Base-by-base conservation (phyloP, 2,113 vertebrate species). In the Prunella himalayana region DNA sequence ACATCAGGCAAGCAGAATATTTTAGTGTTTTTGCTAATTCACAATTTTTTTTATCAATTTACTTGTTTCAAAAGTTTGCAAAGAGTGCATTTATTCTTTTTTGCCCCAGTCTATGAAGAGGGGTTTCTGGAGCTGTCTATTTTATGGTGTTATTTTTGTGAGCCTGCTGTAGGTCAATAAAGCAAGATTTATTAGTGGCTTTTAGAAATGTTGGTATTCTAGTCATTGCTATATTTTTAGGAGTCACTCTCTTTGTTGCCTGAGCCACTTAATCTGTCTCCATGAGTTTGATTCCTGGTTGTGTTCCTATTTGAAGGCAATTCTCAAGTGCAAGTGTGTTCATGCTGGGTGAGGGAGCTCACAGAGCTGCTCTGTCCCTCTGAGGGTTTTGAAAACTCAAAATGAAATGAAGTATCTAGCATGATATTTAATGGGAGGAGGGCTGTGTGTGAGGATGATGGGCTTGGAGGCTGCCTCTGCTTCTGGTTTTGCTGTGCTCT, bases 191-290 rank as follows among this genome's bases (percentile, higher is more conserved):
- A 81, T 88, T 91, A 56, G 69, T 9, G 23, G 44, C 49, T 78
- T 94, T 80, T 72, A 78, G 65, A 94, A 94, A 56, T 78, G 69
- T 7, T 89, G 83, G 49, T 78, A 28, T 92, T 91, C 37, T 84
- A 83, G 88, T 95, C 2, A 72, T 86, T 71, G 51, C 41, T 90
- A 7, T 94, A 51, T 92, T 96, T 94, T 90, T 92, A 95, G 66
- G 81, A 85, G 15, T 0, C 4, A 88, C 25, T 44, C 33, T 79
- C 81, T 87, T 45, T 76, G 57, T 78, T 94, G 50, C 49, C 78
- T 71, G 69, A 86, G 24, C 49, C 41, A n/a, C 53, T 87, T 39
- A 44, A 68, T 94, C n/a, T 69, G 35, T 60, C 84, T 72, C 63
- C 24, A 42, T 1, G 19, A 88, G 51, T 75, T 15, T 63, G 72